Base-by-base conservation (phyloP, 1,140 invertebrate genomes). In the Scaptomyza hsui region DNA sequence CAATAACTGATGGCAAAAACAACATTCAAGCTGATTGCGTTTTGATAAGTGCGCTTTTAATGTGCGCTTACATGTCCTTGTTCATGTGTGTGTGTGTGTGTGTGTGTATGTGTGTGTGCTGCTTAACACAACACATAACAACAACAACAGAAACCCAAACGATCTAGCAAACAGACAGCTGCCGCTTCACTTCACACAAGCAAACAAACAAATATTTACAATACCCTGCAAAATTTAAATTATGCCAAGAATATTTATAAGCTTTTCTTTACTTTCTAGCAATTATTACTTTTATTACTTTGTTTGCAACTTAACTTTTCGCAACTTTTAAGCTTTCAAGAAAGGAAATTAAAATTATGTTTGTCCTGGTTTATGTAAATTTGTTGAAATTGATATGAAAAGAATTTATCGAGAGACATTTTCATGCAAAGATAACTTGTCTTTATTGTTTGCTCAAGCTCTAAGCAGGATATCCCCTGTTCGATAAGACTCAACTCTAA, bases 1-100 rank as follows among this genome's bases (percentile, higher is more conserved):
- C 37, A 60, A 45, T 26, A 42, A 35, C 24, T 18, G 24, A 51
- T 37, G 26, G 32, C 63, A 67, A 65, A 59, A 67, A 72, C 35
- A 67, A 48, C 55, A 72, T 72, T 68, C 67, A 41, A 72, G 63
- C 69, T 72, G 69, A 72, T 72, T 72, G 69, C 69, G 55, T 72
- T 67, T 68, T 67, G 69, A 72, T 72, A 72, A 72, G 63, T 53
- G 48, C 42, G 69, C 56, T 44, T 37, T 64, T 63, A 44, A 65
- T 67, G 59, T 42, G 39, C 21, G 32, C 12, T n/a, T 12, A 37
- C 26, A 29, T 29, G 7, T 29, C 26, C 26, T 26, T 26, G 24
- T 26, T 26, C 6, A 4, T 24, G 24, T 24, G 4, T 5, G 24
- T 32, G 35, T 44, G 6, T 9, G 15, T 41, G 52, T 52, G 18